These are phyloP conservation scores for Zapus hudsonius DNA, from an alignment of 2,113 vertebrate genomes.

Conservation along the genomic window DNA sequence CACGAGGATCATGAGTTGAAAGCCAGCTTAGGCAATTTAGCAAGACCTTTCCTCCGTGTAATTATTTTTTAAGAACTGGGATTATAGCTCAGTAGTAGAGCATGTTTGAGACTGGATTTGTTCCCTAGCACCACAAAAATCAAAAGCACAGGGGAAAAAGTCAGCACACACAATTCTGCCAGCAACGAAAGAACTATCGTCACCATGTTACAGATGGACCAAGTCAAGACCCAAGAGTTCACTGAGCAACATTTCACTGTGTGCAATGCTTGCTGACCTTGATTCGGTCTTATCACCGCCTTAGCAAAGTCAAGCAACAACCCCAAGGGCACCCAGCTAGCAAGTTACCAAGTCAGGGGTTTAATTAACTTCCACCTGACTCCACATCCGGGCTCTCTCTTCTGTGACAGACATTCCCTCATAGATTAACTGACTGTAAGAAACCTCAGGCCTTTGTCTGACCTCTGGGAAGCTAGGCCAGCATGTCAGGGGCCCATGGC, in stretches of 20 bases:
- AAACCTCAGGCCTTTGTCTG: accelerated
- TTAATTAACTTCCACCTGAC: background rate
- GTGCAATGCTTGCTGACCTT: background rate
- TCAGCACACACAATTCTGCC: accelerated
- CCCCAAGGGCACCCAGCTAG: background rate
- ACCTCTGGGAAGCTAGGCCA: accelerated
- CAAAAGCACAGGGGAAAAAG: background rate
- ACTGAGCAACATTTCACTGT: accelerated
- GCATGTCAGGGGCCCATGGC: accelerated
- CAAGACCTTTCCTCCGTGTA: background rate
- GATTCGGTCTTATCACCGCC: background rate
- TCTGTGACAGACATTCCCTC: background rate
- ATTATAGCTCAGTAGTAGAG: background rate
- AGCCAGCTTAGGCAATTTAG: background rate
- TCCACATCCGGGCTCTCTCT: background rate
- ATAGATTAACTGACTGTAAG: no score
- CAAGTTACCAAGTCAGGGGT: background rate
- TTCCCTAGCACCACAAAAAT: background rate
- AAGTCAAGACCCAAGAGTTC: background rate
- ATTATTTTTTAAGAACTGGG: background rate
- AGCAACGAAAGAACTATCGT: accelerated
- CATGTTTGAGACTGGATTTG: background rate
- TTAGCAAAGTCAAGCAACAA: background rate
- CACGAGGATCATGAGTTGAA: background rate
- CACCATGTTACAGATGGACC: background rate